Evolutionary conservation across 30 jellyfish, hydroid and myxozoan species (phyloP), one percentile per base, ranked within the genome.

Genomic region (Chironex yamaguchii): DNA sequence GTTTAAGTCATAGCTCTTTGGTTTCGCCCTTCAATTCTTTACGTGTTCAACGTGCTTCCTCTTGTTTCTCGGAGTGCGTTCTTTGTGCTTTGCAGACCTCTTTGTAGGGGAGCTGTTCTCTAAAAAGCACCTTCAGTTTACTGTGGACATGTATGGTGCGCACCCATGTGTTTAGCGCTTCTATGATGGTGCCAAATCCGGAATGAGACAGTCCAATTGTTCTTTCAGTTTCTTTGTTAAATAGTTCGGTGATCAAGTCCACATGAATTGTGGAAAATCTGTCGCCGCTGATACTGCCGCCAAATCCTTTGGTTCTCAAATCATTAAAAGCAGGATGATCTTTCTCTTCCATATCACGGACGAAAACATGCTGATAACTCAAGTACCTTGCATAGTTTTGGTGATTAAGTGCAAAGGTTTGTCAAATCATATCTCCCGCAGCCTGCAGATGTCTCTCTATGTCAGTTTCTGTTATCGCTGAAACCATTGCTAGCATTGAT

Each of bases 361-460:
- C 50, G 30, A 29, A 6, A n/a, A 53, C 89, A 29, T 52, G 81
- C 65, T 77, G 89, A 51, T 52, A 77, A 29, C 77, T 42, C 28
- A 78, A 67, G 73, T 67, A 82, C 22, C 92, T n/a, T 29, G 92
- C 78, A 82, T 82, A 82, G 49, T 82, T 82, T 34, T 35, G 76
- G 34, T 68, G 92, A 51, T 82, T 68, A 79, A 66, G 69, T 2
- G 92, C 92, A 49, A 82, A 82, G 2, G 73, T 30, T 62, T 25
- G 75, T 0, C 30, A 28, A 3, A 65, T 17, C 91, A 80, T 80
- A 30, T 35, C 71, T 62, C 82, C 20, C 82, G 64, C 84, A 0
- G 91, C 24, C 32, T 36, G 84, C 64, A 80, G 24, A 66, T 80
- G 91, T 26, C 62, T 36, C 82, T 78, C 89, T 11, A 76, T 51